Percentiles rank a stretch among this genome's conserved stretches.
Evolutionary conservation across 2,113 vertebrate genomes (phyloP).

Genomic region (Numenius arquata): DNA sequence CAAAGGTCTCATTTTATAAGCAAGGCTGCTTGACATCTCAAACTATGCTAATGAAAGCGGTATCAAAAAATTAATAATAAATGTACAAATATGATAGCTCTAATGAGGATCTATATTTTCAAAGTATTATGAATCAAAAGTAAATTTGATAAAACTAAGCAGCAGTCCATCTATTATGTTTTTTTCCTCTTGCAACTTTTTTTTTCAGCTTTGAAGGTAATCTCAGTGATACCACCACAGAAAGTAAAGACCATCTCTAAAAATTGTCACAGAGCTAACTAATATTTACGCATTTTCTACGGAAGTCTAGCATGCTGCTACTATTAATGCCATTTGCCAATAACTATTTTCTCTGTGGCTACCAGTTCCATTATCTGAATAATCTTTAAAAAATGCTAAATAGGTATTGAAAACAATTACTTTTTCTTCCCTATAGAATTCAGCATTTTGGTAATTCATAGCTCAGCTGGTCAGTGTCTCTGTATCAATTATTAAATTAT

Average conservation of each 20-base stretch:
- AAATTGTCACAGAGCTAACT: background rate
- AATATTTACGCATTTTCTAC: background rate
- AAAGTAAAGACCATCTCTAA: background rate
- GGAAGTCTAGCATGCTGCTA: background rate
- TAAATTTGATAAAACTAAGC: background rate
- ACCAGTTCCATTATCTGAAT: background rate
- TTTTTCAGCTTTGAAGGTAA: background rate
- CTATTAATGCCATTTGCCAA: background rate
- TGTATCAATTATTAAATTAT: background rate
- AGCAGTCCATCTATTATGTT: background rate
- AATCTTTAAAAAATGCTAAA: background rate
- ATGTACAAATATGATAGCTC: background rate
- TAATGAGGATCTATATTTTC: background rate
- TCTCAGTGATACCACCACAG: background rate
- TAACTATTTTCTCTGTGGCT: background rate
- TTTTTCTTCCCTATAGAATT: background rate
- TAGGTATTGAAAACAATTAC: background rate
- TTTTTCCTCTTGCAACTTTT: background rate
- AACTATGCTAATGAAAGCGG: background rate
- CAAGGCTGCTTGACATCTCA: background rate
- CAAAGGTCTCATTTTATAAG: background rate
- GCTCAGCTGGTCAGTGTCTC: background rate
- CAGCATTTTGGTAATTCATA: background rate
- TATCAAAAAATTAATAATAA: background rate
- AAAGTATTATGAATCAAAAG: background rate